These are phyloP conservation scores for Engystomops pustulosus DNA, from an alignment of 2,113 vertebrate species.

Conservation along the genomic window DNA sequence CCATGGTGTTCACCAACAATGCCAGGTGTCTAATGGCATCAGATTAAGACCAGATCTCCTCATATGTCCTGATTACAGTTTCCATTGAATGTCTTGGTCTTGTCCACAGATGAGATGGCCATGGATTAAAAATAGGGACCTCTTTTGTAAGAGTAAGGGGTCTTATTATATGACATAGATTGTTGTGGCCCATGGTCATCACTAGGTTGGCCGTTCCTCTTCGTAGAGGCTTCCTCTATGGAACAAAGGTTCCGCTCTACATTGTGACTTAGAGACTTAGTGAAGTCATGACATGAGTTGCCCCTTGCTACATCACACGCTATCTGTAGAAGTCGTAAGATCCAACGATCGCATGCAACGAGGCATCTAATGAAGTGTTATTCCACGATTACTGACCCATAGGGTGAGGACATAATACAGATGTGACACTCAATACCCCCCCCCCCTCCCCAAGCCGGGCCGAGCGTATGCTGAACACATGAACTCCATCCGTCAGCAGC, in stretches of 20 bases:
- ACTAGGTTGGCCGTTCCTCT: too few species aligned
- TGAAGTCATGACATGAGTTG: background rate
- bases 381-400: background rate
- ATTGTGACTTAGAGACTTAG: too few species aligned
- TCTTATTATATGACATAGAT: too few species aligned
- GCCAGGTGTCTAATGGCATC: too few species aligned
- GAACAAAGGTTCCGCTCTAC: too few species aligned
- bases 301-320: background rate
- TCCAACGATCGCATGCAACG: background rate
- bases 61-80: background rate
- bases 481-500: constrained; percentile 74
- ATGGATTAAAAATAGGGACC: background rate
- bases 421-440: background rate
- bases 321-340: too few species aligned
- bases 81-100: background rate
- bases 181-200: too few species aligned
- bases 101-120: background rate
- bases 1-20: too few species aligned
- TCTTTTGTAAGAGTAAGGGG: too few species aligned
- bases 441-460: background rate
- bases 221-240: too few species aligned
- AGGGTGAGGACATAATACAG: background rate
- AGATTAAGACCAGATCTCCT: too few species aligned
- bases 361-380: background rate
- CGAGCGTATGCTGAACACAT: constrained; percentile 66